A percentile compares a stretch with the other conserved stretches of the same genome.
Conservation (phyloP, 2,113 vertebrate species). For the Candoia aspera region DNA sequence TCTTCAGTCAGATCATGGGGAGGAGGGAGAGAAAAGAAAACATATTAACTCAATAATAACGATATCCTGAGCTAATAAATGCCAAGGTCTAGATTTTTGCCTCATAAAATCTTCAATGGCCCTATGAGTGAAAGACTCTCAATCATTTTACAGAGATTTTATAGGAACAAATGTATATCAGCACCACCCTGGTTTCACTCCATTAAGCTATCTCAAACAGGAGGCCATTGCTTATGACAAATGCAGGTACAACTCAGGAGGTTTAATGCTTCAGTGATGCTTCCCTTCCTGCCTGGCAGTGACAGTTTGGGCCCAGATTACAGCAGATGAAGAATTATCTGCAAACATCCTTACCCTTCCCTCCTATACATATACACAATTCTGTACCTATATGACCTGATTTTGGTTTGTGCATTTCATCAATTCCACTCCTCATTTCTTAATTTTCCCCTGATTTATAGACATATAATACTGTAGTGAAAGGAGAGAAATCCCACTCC, state of each 20-base stretch:
- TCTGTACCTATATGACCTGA: background rate
- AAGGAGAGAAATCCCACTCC: background rate
- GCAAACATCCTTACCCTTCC: background rate
- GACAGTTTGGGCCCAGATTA: background rate
- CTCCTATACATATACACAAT: too few species aligned
- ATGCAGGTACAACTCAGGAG: background rate
- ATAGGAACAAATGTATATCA: conserved; percentile 25
- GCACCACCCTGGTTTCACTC: conserved; percentile 18
- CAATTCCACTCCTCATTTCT: background rate
- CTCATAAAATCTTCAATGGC: conserved; percentile 33
- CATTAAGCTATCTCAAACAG: conserved; percentile 20
- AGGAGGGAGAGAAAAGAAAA: too few species aligned
- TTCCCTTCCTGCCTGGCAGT: background rate
- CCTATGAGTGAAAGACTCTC: conserved; percentile 16
- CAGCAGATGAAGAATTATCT: background rate
- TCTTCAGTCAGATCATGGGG: background rate
- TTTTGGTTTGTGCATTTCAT: background rate
- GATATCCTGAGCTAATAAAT: conserved; percentile 23
- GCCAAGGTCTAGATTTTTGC: conserved; percentile 23
- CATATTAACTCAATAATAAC: conserved; percentile 14
- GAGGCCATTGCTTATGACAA: conserved; percentile 17
- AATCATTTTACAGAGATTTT: conserved; percentile 28
- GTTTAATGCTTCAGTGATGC: background rate
- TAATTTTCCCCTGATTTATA: background rate
- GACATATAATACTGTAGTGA: background rate